A percentile compares a stretch with the other conserved stretches of the same genome.
Conservation (phyloP, 2,113 vertebrate species). For the Mormoops blainvillei region DNA sequence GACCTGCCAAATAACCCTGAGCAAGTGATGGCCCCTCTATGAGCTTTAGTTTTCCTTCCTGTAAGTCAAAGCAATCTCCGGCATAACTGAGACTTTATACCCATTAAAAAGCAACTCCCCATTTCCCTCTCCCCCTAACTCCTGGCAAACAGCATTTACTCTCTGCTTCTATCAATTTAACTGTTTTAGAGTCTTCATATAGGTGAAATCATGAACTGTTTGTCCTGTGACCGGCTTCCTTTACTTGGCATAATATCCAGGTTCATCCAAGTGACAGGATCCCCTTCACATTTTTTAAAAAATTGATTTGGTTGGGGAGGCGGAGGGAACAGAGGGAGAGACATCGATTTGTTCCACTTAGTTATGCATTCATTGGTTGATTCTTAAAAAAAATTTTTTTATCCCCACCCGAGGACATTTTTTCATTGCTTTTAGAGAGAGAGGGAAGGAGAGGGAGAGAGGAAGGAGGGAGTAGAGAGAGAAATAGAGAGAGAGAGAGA, state of each 20-base stretch:
- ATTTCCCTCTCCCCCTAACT: background rate
- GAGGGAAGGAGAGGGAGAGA: too few species aligned
- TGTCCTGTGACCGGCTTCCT: background rate
- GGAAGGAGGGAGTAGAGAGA: too few species aligned
- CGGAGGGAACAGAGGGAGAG: too few species aligned
- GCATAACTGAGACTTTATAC: background rate
- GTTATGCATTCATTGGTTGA: too few species aligned
- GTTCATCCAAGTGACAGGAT: background rate
- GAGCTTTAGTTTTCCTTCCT: background rate
- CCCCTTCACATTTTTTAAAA: background rate
- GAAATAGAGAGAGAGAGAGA: too few species aligned
- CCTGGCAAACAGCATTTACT: background rate
- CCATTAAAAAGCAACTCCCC: background rate
- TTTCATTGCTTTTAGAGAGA: too few species aligned
- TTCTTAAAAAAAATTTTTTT: too few species aligned
- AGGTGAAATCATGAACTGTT: background rate
- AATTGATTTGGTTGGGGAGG: too few species aligned
- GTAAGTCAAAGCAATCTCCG: background rate
- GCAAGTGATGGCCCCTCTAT: background rate
- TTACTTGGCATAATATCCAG: background rate
- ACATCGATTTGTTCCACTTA: too few species aligned
- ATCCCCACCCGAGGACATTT: too few species aligned
- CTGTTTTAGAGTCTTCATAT: background rate
- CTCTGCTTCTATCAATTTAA: background rate
- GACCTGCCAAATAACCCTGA: background rate